These are phyloP conservation scores for Falco novaeseelandiae DNA, from an alignment of 2,797 vertebrate species.

Conservation along the genomic window DNA sequence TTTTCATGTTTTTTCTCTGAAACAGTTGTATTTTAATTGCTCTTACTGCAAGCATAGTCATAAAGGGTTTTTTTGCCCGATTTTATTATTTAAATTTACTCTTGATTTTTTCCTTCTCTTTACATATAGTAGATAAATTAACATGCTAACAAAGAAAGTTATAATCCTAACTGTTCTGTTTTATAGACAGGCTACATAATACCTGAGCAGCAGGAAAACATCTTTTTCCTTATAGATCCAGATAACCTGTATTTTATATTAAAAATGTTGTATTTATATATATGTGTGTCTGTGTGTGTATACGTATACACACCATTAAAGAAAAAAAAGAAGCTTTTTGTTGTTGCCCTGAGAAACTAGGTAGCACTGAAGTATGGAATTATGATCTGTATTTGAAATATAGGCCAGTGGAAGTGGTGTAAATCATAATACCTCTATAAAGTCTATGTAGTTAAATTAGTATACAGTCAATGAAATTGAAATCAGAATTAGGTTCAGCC, in stretches of 20 bases:
- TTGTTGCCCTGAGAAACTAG: background rate
- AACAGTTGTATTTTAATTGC: background rate
- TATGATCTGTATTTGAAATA: background rate
- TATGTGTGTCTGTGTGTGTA: fast-evolving
- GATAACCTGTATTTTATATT: background rate
- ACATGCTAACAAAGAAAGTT: background rate
- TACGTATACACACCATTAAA: too few relatives aligned
- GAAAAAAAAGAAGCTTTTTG: background rate
- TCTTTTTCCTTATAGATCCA: background rate
- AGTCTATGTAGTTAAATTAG: background rate
- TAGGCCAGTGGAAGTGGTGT: background rate
- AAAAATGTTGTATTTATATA: background rate
- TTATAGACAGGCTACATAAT: background rate
- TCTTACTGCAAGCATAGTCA: background rate
- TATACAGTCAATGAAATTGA: conserved; percentile 10
- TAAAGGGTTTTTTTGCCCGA: background rate
- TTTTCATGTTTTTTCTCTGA: background rate
- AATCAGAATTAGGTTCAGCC: background rate
- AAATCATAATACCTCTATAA: conserved; percentile 1
- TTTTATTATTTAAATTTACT: background rate
- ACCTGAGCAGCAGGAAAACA: background rate
- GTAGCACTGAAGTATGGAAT: background rate
- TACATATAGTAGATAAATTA: background rate
- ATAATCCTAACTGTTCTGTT: background rate
- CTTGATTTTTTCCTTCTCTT: background rate